These are phyloP conservation scores for Ectobius pallidus DNA, from an alignment of 2,888 invertebrate species.

Conservation along the genomic window DNA sequence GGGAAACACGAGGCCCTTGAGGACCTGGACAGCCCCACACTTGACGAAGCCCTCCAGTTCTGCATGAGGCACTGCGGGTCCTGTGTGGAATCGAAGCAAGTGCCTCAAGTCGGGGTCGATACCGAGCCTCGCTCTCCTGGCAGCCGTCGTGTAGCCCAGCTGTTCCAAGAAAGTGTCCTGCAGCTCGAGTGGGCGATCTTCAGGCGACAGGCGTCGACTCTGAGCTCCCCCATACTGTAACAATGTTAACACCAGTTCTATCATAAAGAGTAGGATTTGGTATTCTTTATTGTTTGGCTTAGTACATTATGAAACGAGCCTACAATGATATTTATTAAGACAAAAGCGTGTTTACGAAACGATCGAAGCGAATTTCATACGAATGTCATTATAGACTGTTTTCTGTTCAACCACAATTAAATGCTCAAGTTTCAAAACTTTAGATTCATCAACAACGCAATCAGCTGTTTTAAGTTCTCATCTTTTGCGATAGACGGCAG, in stretches of 20 bases:
- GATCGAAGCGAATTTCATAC: too few relatives aligned
- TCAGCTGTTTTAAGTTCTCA: too few relatives aligned
- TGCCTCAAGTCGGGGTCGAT: constrained; percentile 70
- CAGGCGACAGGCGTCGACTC: constrained; percentile 60
- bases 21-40: constrained; percentile 59
- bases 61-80: constrained; percentile 62
- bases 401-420: not conserved
- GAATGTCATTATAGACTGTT: too few relatives aligned
- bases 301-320: too few relatives aligned
- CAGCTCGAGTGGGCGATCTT: constrained; percentile 64
- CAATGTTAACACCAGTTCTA: not conserved
- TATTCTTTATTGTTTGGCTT: not conserved
- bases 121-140: constrained; percentile 65
- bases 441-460: not conserved
- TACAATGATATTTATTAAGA: too few relatives aligned
- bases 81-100: constrained; percentile 66
- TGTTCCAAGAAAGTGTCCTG: constrained; percentile 66
- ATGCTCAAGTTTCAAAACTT: not conserved
- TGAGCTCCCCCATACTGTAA: constrained; percentile 62
- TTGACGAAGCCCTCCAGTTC: constrained; percentile 57
- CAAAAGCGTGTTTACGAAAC: too few relatives aligned
- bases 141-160: constrained; percentile 65
- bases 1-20: constrained; percentile 72
- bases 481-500: too few relatives aligned
- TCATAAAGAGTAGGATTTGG: not conserved